Base-by-base conservation (phyloP, 2,113 vertebrate genomes). In the Tenrec ecaudatus region DNA sequence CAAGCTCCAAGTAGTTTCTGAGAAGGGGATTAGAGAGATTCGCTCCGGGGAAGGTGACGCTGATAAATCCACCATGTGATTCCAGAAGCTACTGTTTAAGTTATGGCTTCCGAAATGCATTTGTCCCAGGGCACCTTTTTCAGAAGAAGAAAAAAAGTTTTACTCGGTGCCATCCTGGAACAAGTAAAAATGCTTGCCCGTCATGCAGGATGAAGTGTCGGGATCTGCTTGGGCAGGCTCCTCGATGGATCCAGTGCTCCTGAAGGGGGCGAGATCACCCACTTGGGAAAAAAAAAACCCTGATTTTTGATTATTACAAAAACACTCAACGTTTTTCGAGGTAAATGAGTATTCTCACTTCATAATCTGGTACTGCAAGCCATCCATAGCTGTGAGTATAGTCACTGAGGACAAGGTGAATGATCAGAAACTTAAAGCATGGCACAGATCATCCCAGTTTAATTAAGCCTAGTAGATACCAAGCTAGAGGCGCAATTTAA, bases 1-100 rank as follows among this genome's bases (percentile, higher is more conserved):
- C 7, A 91, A 62, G 58, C 94, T 95, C 89, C 57, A 76, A 94
- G 73, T 47, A 96, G 47, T 82, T 95, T n/a, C 71, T 88, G 88
- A 87, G 77, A 96, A 71, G 29, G 31, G 0, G 25, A 85, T 79
- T 78, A 69, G n/a, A 16, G 16, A 79, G 73, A 80, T 29, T 36
- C 91, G 75, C 77, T 89, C 17, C 29, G 75, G 40, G n/a, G 57
- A 89, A 0, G 47, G 31, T 75, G 43, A 84, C 47, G 47, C 68
- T 92, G 96, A 92, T 77, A 88, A 3, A 94, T 20, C 47, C 92
- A 93, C 94, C 20, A 93, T 93, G 36, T 38, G 53, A 60, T 66
- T 2, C 19, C 15, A 95, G 76, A 40, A 40, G 25, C 73, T 82
- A 89, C 53, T 81, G 36, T 43, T 87, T 3, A 94, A 89, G 47